A percentile compares a stretch with the other conserved stretches of the same genome.
phyloP scores from a whole-genome alignment of 2,113 vertebrate species.

The Anoura caudifer region DNA sequence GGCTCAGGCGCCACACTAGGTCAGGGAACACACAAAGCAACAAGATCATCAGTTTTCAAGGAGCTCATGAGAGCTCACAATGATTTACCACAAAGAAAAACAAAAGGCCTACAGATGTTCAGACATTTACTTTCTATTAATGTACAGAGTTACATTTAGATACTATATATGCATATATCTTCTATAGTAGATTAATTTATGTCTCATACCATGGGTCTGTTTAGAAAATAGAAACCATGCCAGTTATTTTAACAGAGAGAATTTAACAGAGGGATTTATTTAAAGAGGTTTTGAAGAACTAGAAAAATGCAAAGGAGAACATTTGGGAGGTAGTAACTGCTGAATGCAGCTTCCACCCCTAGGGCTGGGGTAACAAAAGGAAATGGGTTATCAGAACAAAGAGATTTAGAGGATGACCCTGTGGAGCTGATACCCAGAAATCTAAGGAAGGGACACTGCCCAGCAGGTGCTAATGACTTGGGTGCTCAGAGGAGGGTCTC shows the following conservation, averaged over 20 bases:
- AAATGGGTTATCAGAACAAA: background rate
- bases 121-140: background rate
- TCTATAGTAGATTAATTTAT: background rate
- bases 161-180: background rate
- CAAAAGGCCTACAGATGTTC: background rate
- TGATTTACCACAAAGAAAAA: background rate
- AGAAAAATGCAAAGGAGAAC: background rate
- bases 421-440: background rate
- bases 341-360: background rate
- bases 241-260: background rate
- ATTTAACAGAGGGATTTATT: background rate
- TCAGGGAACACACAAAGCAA: background rate
- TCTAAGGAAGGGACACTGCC: background rate
- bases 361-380: background rate
- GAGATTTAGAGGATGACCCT: background rate
- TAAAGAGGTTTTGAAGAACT: background rate
- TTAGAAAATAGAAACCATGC: background rate
- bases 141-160: background rate
- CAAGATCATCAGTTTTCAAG: background rate
- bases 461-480: background rate
- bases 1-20: background rate
- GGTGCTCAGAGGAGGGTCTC: background rate
- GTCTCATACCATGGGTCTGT: background rate
- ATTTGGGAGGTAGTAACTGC: background rate
- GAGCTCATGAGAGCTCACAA: background rate